Percentiles rank a stretch among this genome's conserved stretches.
These are phyloP conservation scores for Sebastes nivosus DNA, from an alignment of 2,797 vertebrate species.

Conservation along the genomic window DNA sequence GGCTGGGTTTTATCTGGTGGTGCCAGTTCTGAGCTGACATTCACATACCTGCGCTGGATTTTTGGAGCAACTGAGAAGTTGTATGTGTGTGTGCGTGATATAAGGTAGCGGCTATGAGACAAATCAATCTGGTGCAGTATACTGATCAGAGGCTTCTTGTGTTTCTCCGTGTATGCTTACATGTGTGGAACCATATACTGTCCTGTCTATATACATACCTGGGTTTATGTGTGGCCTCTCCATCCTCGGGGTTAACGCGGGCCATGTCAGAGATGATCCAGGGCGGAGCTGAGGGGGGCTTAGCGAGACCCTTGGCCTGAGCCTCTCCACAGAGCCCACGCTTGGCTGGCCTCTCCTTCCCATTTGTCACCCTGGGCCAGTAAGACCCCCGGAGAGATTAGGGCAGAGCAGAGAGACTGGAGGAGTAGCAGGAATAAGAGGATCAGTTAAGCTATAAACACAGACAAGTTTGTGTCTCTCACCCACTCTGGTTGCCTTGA, in stretches of 20 bases:
- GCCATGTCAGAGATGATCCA: constrained; percentile 79
- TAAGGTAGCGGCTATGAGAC: constrained; percentile 29
- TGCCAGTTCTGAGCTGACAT: constrained; percentile 49
- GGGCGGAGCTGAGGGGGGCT: constrained; percentile 71
- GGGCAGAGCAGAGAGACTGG: constrained; percentile 77
- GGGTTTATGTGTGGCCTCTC: constrained; percentile 53
- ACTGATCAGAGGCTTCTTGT: constrained; percentile 26
- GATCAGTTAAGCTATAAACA: constrained; percentile 84
- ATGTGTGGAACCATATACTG: neutral
- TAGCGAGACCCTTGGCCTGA: constrained; percentile 75
- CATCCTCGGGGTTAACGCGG: constrained; percentile 63
- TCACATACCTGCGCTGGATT: constrained; percentile 32
- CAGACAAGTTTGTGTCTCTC: constrained; percentile 80
- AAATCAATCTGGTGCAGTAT: constrained; percentile 34
- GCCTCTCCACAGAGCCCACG: constrained; percentile 79
- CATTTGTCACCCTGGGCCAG: constrained; percentile 82
- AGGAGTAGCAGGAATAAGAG: constrained; percentile 82
- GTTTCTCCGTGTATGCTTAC: constrained; percentile 8
- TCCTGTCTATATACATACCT: constrained; percentile 22
- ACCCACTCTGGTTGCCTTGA: constrained; percentile 69
- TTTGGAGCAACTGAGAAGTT: constrained; percentile 22
- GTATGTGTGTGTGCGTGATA: neutral
- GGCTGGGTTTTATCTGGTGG: constrained; percentile 57
- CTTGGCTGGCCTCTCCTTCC: constrained; percentile 79
- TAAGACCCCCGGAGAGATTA: constrained; percentile 83